Conservation (phyloP, 1,140 invertebrate species). For the Aphaenogaster floridana region DNA sequence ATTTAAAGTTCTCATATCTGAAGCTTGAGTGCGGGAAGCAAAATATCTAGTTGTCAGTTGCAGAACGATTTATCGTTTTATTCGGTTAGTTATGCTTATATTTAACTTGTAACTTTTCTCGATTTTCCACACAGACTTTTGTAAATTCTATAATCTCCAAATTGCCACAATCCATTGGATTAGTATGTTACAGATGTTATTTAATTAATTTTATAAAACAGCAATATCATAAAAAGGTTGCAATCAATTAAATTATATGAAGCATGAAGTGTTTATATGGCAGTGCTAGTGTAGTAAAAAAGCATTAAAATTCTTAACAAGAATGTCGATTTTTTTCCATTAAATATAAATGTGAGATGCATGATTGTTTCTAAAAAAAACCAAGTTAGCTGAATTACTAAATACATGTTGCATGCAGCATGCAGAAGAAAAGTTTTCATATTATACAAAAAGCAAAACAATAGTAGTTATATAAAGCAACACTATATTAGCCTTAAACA, state of each 20-base stretch:
- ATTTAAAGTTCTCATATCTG: constrained; percentile 40
- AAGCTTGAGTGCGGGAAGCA: constrained; percentile 68
- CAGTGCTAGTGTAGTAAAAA: constrained; percentile 11
- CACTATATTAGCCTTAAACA: not conserved
- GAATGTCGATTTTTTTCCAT: not conserved
- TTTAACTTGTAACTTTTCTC: not conserved
- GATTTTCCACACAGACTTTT: not conserved
- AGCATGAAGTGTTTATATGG: not conserved
- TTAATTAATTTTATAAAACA: constrained; percentile 6
- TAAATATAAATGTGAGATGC: not conserved
- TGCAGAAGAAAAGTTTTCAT: not conserved
- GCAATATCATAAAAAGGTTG: not conserved
- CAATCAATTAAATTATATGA: constrained; percentile 24
- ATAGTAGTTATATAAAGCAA: not conserved
- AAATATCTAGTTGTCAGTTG: constrained; percentile 57
- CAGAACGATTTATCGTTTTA: constrained; percentile 5
- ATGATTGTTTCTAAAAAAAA: constrained; percentile 3
- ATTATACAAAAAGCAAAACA: not conserved
- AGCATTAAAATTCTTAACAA: not conserved
- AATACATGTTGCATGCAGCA: constrained; percentile 4
- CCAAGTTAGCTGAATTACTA: not conserved
- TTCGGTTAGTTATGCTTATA: constrained; percentile 38
- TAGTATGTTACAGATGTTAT: constrained; percentile 13
- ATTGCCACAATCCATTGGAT: constrained; percentile 32
- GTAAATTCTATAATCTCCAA: constrained; percentile 7